These are phyloP conservation scores for Isichthys henryi DNA, from an alignment of 2,113 vertebrate genomes.

Conservation along the genomic window DNA sequence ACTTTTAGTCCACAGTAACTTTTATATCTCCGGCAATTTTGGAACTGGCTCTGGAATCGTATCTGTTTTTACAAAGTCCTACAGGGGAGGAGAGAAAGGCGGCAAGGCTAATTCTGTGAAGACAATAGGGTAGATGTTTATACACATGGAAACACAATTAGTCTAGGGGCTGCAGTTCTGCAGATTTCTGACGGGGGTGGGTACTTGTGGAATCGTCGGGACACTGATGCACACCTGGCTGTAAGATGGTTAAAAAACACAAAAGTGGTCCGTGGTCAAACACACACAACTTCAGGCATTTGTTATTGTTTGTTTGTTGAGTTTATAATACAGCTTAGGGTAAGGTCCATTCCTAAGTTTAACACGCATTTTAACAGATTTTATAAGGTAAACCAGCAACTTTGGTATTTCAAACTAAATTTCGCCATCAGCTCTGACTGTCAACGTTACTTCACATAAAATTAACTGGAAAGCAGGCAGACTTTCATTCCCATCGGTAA, in stretches of 20 bases:
- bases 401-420: not conserved
- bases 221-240: not conserved
- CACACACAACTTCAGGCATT: not conserved
- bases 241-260: not conserved
- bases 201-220: not conserved
- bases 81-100: not conserved
- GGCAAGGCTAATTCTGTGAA: not conserved
- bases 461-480: not conserved
- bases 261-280: not conserved
- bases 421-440: not conserved
- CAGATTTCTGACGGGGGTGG: not conserved
- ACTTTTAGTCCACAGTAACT: not conserved
- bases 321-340: not conserved
- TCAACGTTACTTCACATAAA: not conserved
- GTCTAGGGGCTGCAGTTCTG: not conserved
- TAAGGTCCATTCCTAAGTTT: not conserved
- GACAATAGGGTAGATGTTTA: not conserved
- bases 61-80: not conserved
- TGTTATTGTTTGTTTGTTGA: not conserved
- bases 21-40: not conserved
- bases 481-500: not conserved
- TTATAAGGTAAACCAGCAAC: not conserved
- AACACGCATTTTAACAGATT: not conserved
- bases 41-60: not conserved
- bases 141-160: not conserved